Evolutionary conservation across 1,140 invertebrate species (phyloP).

Genomic region (Plutomurus gul): DNA sequence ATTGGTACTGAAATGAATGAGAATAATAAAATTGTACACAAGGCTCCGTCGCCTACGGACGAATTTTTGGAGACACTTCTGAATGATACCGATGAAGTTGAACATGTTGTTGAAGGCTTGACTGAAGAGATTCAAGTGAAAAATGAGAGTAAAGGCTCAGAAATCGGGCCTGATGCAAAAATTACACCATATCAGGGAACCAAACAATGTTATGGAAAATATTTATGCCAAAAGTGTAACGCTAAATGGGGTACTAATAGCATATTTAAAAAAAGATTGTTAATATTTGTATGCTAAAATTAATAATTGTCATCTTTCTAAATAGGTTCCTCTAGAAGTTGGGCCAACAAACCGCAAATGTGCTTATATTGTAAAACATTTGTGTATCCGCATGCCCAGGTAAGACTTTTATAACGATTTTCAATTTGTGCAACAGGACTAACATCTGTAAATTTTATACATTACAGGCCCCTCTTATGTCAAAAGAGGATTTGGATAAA

Average conservation of each 20-base stretch:
- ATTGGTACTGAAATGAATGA: not conserved
- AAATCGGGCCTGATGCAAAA: not conserved
- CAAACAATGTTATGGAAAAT: conserved; percentile 41
- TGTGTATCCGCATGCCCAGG: conserved; percentile 41
- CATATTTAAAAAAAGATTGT: no score
- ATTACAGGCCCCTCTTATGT: conserved; percentile 19
- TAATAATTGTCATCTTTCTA: no score
- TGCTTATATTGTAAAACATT: conserved; percentile 37
- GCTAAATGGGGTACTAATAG: conserved; percentile 46
- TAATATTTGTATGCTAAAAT: no score
- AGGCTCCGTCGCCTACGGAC: conserved; percentile 4
- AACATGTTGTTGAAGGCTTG: no score
- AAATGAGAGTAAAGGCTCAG: not conserved
- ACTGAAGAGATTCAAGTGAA: no score
- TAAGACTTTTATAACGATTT: not conserved
- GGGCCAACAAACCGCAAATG: conserved; percentile 27
- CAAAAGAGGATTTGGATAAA: conserved; percentile 30
- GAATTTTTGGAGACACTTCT: conserved; percentile 33
- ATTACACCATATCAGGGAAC: conserved; percentile 30
- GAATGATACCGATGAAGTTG: not conserved
- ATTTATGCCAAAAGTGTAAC: conserved; percentile 31
- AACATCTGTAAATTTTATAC: not conserved
- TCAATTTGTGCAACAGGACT: not conserved
- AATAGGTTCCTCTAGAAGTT: not conserved
- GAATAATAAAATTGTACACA: not conserved